These are phyloP conservation scores for Burhinus bistriatus DNA, from an alignment of 2,113 vertebrate genomes.

Conservation along the genomic window DNA sequence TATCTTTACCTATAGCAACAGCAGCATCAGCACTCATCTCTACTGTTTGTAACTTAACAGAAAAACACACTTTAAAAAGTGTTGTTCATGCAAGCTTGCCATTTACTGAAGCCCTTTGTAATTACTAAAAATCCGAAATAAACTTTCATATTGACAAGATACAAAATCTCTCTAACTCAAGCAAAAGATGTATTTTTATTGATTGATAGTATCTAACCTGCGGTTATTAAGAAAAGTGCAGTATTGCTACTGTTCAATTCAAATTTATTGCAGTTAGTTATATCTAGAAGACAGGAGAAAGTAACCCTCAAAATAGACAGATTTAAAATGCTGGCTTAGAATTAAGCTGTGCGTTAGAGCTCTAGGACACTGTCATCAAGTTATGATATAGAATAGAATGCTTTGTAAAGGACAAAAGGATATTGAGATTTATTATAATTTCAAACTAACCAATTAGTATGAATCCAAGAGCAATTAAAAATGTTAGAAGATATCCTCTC, in stretches of 20 bases:
- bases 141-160: neutral
- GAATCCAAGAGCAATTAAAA: constrained; percentile 93
- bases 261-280: neutral
- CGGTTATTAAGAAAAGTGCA: neutral
- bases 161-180: neutral
- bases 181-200: neutral
- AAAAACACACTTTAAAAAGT: neutral
- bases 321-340: neutral
- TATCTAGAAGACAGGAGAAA: neutral
- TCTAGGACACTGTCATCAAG: neutral
- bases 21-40: neutral
- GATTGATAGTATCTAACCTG: neutral
- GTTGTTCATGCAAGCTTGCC: neutral
- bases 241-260: neutral
- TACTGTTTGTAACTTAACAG: neutral
- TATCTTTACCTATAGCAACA: neutral
- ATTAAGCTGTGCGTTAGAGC: neutral
- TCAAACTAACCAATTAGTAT: constrained; percentile 91
- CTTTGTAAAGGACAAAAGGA: neutral
- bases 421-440: neutral
- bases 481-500: constrained; percentile 94
- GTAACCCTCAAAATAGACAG: neutral
- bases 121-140: neutral
- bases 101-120: neutral
- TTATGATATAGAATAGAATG: neutral